Base-by-base conservation (phyloP, 2,113 vertebrate genomes). In the Progne subis region DNA sequence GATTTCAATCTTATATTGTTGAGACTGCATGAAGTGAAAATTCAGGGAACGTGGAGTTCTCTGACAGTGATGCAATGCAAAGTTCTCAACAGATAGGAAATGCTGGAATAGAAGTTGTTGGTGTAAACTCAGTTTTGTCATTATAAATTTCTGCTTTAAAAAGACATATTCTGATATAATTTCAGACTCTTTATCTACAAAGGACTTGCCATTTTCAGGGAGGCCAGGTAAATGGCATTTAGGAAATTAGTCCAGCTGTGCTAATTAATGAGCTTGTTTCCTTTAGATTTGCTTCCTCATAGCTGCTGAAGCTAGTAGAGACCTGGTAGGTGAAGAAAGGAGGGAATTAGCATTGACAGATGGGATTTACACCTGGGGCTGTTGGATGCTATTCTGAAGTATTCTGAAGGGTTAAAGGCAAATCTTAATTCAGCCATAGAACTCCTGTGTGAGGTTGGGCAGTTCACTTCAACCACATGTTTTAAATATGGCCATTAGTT, bases 401-500 rank as follows among this genome's bases (percentile, higher is more conserved):
- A 0, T 92, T 90, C 43, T 86, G 39, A 63, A n/a, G 29, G 12
- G 17, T 18, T 78, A 78, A 37, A 80, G 26, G 25, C 23, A 84
- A 81, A 41, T 78, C 76, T 63, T 69, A 47, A 19, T 86, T 92
- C 47, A 67, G 52, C 52, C 6, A 1, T 14, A 69, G 79, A 46
- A 23, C 49, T 80, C 39, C 39, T 64, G 10, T 5, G 4, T 81
- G 80, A 78, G 43, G 24, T 31, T 77, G 90, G 47, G 50, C 43
- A 43, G 75, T 15, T 90, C 56, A 34, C 31, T 90, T 83, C 72
- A 94, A 37, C 53, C n/a, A 11, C 26, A 2, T 47, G 59, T 92
- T 94, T 82, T 19, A 93, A 88, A 90, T 88, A 63, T 7, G 61
- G 47, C 91, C 47, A 49, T 97, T 95, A 96, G 82, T 93, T 94